Conservation (phyloP, 2,888 invertebrate species). For the Mallateleia sp. region DNA sequence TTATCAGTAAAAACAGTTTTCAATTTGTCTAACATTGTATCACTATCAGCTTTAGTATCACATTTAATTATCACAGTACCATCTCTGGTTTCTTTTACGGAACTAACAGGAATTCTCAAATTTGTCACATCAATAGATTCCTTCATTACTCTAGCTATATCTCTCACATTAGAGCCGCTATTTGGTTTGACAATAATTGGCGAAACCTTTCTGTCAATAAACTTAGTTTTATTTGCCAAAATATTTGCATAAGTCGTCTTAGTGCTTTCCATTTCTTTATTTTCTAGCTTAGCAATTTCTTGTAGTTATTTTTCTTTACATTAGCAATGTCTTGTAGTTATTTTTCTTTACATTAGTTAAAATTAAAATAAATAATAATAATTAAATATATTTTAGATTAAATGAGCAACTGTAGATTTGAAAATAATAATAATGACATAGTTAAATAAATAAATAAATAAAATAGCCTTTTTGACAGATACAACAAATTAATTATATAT, state of each 20-base stretch:
- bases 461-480: too few species aligned
- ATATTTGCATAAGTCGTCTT: conserved; percentile 23
- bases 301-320: too few species aligned
- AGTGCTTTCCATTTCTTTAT: too few species aligned
- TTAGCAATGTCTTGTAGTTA: too few species aligned
- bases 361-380: too few species aligned
- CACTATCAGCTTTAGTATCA: background rate
- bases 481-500: too few species aligned
- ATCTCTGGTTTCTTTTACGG: conserved; percentile 2
- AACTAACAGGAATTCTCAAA: background rate
- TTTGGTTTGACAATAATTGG: conserved; percentile 18
- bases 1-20: background rate
- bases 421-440: too few species aligned
- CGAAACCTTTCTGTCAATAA: background rate
- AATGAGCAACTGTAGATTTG: too few species aligned
- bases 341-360: too few species aligned
- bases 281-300: background rate
- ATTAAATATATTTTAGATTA: too few species aligned
- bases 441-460: too few species aligned
- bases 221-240: background rate
- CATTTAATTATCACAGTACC: conserved; percentile 15
- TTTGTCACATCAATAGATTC: conserved; percentile 1
- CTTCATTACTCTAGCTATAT: conserved; percentile 3
- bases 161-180: background rate
- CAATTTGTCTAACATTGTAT: background rate